These are phyloP conservation scores for Notolepis coatsorum DNA, from an alignment of 2,797 vertebrate species.

Conservation along the genomic window DNA sequence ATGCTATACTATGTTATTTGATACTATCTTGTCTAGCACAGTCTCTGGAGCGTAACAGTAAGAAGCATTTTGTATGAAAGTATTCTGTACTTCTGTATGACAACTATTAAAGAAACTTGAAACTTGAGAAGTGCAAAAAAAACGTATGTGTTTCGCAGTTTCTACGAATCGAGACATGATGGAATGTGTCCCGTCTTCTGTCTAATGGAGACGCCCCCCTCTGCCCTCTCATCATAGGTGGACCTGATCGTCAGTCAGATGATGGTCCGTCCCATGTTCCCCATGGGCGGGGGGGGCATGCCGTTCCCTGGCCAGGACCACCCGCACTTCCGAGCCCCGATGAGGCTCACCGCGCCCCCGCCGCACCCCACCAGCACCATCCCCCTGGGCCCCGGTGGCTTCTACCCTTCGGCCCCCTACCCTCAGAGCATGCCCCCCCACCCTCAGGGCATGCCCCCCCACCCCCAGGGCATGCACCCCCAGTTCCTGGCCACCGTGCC, in stretches of 20 bases:
- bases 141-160: no score
- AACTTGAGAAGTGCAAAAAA: no score
- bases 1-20: no score
- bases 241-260: slow-evolving; percentile 66
- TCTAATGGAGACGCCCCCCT: slow-evolving; percentile 8
- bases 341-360: slow-evolving; percentile 38
- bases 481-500: not conserved
- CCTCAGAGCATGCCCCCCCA: slow-evolving; percentile 47
- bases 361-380: slow-evolving; percentile 44
- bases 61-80: no score
- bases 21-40: no score
- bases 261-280: slow-evolving; percentile 37
- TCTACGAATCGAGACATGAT: no score
- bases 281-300: not conserved
- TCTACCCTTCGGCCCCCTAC: not conserved
- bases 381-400: slow-evolving; percentile 26
- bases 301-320: not conserved
- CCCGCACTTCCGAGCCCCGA: not conserved
- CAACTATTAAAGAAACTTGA: no score
- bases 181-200: not conserved
- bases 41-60: not conserved
- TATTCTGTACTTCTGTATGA: no score
- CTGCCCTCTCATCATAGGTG: slow-evolving; percentile 54
- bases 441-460: slow-evolving; percentile 7
- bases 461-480: no score